phyloP scores from a whole-genome alignment of 2,113 vertebrate genomes.

The Ranitomeya variabilis region DNA sequence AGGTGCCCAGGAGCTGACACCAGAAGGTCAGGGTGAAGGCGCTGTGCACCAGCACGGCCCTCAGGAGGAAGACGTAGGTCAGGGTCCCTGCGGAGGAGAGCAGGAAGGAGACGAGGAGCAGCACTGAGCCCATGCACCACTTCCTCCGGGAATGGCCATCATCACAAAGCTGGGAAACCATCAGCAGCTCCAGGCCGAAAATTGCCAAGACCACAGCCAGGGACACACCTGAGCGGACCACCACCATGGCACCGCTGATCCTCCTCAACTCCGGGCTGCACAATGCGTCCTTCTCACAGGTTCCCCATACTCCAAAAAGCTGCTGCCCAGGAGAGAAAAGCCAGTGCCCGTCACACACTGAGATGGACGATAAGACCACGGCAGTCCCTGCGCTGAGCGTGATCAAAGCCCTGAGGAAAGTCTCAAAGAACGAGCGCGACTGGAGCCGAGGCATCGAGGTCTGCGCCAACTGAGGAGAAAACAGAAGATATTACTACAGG shows the following conservation, averaged over 20 bases:
- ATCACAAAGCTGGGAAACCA: constrained; percentile 81
- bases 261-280: constrained; percentile 71
- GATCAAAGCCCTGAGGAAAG: constrained; percentile 74
- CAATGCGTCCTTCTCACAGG: constrained; percentile 67
- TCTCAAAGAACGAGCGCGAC: constrained; percentile 72
- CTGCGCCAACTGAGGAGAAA: constrained; percentile 65
- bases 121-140: constrained; percentile 74
- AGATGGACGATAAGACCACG: constrained; percentile 76
- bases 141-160: constrained; percentile 67
- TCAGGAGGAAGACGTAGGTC: constrained; percentile 73
- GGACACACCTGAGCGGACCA: constrained; percentile 68
- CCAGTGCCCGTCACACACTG: constrained; percentile 81
- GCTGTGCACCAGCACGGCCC: constrained; percentile 63
- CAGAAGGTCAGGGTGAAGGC: constrained; percentile 80
- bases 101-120: constrained; percentile 72
- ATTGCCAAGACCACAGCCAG: constrained; percentile 77
- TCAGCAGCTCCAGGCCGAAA: constrained; percentile 82
- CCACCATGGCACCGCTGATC: constrained; percentile 66
- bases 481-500: neutral
- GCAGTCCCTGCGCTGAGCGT: constrained; percentile 73
- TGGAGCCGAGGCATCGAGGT: constrained; percentile 57
- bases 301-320: constrained; percentile 80
- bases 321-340: constrained; percentile 64
- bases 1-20: constrained; percentile 75
- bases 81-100: constrained; percentile 71